Evolutionary conservation across 2,797 vertebrate genomes (phyloP).

Genomic region (Sarcophilus harrisii): DNA sequence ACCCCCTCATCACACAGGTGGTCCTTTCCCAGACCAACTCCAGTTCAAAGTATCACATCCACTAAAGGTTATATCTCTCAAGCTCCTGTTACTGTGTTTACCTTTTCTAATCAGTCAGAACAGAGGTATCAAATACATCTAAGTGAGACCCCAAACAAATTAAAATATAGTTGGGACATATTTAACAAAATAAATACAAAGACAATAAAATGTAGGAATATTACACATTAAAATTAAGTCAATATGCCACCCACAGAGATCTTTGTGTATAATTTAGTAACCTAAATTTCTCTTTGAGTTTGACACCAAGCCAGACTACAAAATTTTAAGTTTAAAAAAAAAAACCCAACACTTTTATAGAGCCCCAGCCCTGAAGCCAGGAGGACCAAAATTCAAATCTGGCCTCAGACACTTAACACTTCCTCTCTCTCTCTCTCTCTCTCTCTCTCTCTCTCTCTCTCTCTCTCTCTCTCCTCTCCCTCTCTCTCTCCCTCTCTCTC

Average conservation of each 20-base stretch:
- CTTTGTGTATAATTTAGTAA: not conserved
- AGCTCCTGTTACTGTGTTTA: not conserved
- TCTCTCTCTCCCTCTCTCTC: too few relatives aligned
- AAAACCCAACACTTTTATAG: not conserved
- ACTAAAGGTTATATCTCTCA: not conserved
- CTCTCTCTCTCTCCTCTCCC: too few relatives aligned
- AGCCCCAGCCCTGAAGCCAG: too few relatives aligned
- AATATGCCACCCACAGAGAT: not conserved
- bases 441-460: too few relatives aligned
- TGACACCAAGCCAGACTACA: not conserved
- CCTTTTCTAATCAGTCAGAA: not conserved
- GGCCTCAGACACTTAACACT: too few relatives aligned
- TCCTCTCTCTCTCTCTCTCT: too few relatives aligned
- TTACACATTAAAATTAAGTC: not conserved
- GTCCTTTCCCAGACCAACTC: not conserved
- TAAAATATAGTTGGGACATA: not conserved
- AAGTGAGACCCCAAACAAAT: not conserved
- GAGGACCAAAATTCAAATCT: too few relatives aligned
- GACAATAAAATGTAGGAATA: not conserved
- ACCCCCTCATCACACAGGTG: not conserved
- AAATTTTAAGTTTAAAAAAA: not conserved
- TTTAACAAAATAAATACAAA: not conserved
- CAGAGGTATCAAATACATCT: not conserved
- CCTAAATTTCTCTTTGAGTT: not conserved
- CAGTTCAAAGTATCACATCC: not conserved